Evolutionary conservation across 2,888 invertebrate species (phyloP).

Genomic region (Saturnia pavonia): DNA sequence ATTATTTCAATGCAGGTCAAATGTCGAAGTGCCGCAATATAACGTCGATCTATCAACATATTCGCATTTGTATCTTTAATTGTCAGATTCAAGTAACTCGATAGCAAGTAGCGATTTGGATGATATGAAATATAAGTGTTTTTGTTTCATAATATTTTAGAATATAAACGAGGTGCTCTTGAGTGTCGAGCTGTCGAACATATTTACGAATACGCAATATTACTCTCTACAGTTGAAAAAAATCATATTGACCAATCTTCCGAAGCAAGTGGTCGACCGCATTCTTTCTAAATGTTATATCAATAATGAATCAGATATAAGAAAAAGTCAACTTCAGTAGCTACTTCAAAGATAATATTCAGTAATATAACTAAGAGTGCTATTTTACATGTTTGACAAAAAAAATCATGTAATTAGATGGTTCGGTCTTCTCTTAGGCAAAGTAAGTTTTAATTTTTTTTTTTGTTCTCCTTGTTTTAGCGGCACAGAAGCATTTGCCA

Average conservation of each 20-base stretch:
- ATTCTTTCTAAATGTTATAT: not conserved
- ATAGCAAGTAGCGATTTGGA: constrained; percentile 12
- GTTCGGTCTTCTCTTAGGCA: no score
- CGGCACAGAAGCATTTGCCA: no score
- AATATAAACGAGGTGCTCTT: not conserved
- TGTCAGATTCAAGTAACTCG: constrained; percentile 5
- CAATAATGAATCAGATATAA: not conserved
- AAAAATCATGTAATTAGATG: no score
- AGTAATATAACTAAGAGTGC: no score
- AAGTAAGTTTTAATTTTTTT: no score
- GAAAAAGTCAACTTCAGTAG: not conserved
- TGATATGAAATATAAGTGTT: constrained; percentile 9
- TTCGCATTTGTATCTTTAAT: not conserved
- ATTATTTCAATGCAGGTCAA: constrained; percentile 15
- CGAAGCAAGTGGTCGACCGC: not conserved
- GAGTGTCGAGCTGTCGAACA: not conserved
- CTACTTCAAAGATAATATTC: not conserved
- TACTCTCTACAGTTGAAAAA: not conserved
- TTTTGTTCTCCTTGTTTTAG: no score
- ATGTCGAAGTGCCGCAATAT: constrained; percentile 7
- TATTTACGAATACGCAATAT: not conserved
- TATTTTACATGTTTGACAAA: no score
- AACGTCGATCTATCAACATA: constrained; percentile 13
- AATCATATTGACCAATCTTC: not conserved
- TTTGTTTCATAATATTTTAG: constrained; percentile 2